Conservation (phyloP, 2,888 invertebrate species). For the Stegana nigrithorax region DNA sequence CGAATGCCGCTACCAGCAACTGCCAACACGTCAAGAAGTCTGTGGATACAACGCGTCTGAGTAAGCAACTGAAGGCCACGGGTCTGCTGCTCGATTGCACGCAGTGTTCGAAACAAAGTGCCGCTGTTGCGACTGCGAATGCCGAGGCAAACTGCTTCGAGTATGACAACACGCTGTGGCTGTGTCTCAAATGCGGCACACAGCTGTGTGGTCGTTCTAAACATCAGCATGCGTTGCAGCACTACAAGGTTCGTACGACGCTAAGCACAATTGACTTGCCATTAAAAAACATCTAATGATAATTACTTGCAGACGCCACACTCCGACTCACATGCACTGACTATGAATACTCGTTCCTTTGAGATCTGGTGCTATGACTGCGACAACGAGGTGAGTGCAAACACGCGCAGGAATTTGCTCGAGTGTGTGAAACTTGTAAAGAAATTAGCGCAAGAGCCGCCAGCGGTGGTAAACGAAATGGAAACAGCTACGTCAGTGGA, state of each 20-base stretch:
- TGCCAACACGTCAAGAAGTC: constrained; percentile 80
- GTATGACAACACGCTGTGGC: constrained; percentile 74
- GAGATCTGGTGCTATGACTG: constrained; percentile 85
- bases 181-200: constrained; percentile 85
- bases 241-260: constrained; percentile 72
- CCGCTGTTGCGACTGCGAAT: constrained; percentile 59
- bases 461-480: constrained; percentile 27
- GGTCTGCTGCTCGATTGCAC: constrained; percentile 72
- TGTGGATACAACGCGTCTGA: constrained; percentile 74
- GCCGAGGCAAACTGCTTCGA: constrained; percentile 64
- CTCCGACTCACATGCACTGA: constrained; percentile 81
- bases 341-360: constrained; percentile 79
- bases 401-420: constrained; percentile 75
- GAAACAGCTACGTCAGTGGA: constrained; percentile 14
- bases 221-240: constrained; percentile 79
- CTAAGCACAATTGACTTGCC: neutral
- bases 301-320: constrained; percentile 72
- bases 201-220: constrained; percentile 79
- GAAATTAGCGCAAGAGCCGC: constrained; percentile 69
- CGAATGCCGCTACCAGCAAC: constrained; percentile 61
- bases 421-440: constrained; percentile 82
- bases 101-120: constrained; percentile 71
- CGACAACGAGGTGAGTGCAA: constrained; percentile 75
- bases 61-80: constrained; percentile 71
- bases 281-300: too few species aligned